Base-by-base conservation (phyloP, 2,113 vertebrate genomes). In the Xerus inauris region DNA sequence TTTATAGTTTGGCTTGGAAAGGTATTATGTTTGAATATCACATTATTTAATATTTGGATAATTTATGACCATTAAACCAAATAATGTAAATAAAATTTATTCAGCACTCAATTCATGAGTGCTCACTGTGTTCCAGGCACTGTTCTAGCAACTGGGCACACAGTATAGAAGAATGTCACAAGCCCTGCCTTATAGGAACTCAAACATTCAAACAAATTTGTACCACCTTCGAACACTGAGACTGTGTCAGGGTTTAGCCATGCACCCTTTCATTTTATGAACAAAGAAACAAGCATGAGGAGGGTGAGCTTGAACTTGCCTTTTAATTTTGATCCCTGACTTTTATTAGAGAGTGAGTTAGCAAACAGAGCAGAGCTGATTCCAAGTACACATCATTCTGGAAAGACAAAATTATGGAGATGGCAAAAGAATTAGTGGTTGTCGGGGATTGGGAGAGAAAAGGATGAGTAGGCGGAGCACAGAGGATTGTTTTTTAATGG, bases 1-100 rank as follows among this genome's bases (percentile, higher is more conserved):
- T 30, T 79, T 85, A 19, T 2, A 73, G n/a, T 65, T 57, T 64
- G 45, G 38, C 51, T 72, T 79, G 30, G 22, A 79, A 82, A 85
- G 35, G 2, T 35, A 45, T 65, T 57, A n/a, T 73, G 7, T 72
- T 91, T 91, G 16, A 64, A 57, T 77, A 80, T 54, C 42, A 54
- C 49, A n/a, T n/a, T 51, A 19, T 77, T 93, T 83, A 54, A 22
- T 32, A 26, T 72, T 76, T 76, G 71, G 38, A 54, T 71, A 83
- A 71, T 77, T 87, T 76, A 54, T 6, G 45, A 65, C n/a, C 67
- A 76, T 64, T 64, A 76, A 82, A n/a, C 45, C 30, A 38, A 81
- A 54, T 57, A 42, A 69, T 19, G 7, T 62, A 81, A 75, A 57
- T n/a, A n/a, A 80, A 71, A 51, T 35, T 32, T 47, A 42, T 49